Evolutionary conservation across 2,797 vertebrate genomes (phyloP).

Genomic region (Amphiprion clarkii): DNA sequence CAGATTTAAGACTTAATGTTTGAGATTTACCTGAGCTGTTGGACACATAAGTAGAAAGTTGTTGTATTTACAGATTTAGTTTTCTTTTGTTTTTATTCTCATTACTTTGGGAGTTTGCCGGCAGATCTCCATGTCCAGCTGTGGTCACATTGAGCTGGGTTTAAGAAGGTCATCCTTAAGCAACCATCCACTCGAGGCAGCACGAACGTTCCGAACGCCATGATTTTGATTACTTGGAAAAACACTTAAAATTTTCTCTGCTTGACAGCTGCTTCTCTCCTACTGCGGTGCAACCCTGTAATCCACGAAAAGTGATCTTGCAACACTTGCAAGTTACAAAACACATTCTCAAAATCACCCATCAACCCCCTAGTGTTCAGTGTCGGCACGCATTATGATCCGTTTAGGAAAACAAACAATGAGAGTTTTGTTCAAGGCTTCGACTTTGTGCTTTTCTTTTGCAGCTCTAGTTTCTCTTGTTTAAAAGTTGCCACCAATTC

Average conservation of each 20-base stretch:
- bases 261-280: constrained; percentile 11
- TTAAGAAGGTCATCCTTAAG: neutral
- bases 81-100: neutral
- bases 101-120: neutral
- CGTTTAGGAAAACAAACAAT: constrained; percentile 28
- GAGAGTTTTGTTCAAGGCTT: constrained; percentile 4
- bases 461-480: constrained; percentile 4
- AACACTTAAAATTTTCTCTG: constrained; percentile 8
- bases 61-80: neutral
- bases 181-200: neutral
- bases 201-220: neutral
- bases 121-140: neutral
- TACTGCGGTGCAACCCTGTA: neutral
- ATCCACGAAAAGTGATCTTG: constrained; percentile 24
- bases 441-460: constrained; percentile 4
- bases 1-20: too few relatives aligned
- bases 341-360: constrained; percentile 24
- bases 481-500: constrained; percentile 9
- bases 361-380: constrained; percentile 29
- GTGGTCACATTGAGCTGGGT: neutral
- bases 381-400: neutral
- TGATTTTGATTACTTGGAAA: constrained; percentile 7
- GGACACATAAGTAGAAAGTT: neutral
- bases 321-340: neutral
- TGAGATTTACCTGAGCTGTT: neutral